A percentile compares a stretch with the other conserved stretches of the same genome.
Evolutionary conservation across 2,888 invertebrate species (phyloP).

Genomic region (Priocnemis perturbator): DNA sequence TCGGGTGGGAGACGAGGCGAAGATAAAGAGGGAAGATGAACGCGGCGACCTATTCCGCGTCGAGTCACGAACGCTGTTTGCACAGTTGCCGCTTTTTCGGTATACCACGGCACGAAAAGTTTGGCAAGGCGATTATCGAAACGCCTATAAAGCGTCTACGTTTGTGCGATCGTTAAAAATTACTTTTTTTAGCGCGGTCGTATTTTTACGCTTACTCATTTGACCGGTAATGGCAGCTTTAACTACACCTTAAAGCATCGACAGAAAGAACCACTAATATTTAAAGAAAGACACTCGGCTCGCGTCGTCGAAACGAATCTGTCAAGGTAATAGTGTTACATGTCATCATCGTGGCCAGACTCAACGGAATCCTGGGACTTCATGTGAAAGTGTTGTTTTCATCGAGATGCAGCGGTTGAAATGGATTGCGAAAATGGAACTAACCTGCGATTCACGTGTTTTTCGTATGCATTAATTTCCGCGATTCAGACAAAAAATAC

Average conservation of each 20-base stretch:
- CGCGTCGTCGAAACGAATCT: background rate
- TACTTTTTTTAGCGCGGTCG: constrained; percentile 20
- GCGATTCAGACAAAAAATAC: no score
- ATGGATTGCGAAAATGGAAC: no score
- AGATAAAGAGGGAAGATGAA: background rate
- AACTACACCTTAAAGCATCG: background rate
- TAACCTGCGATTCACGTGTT: no score
- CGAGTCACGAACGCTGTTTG: constrained; percentile 44
- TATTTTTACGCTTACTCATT: constrained; percentile 18
- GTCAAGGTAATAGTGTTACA: background rate
- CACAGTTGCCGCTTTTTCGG: constrained; percentile 41
- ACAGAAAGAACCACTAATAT: background rate
- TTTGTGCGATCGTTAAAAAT: constrained; percentile 42
- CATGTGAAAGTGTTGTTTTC: no score
- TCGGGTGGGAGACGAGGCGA: background rate
- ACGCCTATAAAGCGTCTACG: constrained; percentile 48
- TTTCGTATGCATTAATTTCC: no score
- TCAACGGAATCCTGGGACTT: no score
- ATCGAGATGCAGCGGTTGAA: no score
- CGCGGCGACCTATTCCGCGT: background rate
- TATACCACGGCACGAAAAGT: constrained; percentile 52
- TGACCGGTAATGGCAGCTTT: constrained; percentile 8
- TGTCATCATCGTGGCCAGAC: background rate
- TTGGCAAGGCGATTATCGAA: constrained; percentile 59
- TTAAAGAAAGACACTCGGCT: background rate